These are phyloP conservation scores for Platypus cylindrus DNA, from an alignment of 2,888 invertebrate genomes.

Conservation along the genomic window DNA sequence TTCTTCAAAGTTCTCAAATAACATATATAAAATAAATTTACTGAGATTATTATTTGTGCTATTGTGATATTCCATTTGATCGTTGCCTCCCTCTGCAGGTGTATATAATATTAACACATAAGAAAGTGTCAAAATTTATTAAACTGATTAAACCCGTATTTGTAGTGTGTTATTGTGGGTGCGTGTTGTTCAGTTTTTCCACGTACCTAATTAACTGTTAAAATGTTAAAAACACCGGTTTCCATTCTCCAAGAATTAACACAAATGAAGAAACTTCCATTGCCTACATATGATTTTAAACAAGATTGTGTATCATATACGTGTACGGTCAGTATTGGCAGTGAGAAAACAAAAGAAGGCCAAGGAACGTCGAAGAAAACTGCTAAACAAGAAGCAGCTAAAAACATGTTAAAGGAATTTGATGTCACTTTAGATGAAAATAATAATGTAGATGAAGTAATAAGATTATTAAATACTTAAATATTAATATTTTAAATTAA, in stretches of 20 bases:
- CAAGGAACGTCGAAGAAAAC: constrained; percentile 16
- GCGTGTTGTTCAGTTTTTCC: background rate
- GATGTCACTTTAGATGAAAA: background rate
- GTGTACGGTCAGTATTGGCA: constrained; percentile 10
- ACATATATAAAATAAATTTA: no score
- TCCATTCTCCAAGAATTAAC: constrained; percentile 18
- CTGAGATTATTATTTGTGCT: no score
- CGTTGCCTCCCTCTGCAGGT: no score
- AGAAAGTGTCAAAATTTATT: no score
- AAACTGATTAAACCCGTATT: no score
- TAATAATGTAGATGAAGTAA: no score
- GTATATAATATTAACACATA: no score
- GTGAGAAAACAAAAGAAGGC: constrained; percentile 9
- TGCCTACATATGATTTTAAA: constrained; percentile 12
- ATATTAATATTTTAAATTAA: no score
- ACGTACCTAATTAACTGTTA: no score
- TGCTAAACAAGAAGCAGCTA: constrained; percentile 17
- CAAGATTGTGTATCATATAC: constrained; percentile 8
- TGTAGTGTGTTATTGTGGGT: background rate
- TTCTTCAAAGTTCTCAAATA: no score
- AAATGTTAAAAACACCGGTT: constrained; percentile 16
- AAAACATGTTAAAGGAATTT: constrained; percentile 6
- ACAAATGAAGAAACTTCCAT: constrained; percentile 4
- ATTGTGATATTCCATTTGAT: no score
- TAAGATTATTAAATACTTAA: no score